These are phyloP conservation scores for Macrocentrus cingulum DNA, from an alignment of 1,140 invertebrate species.

Conservation along the genomic window DNA sequence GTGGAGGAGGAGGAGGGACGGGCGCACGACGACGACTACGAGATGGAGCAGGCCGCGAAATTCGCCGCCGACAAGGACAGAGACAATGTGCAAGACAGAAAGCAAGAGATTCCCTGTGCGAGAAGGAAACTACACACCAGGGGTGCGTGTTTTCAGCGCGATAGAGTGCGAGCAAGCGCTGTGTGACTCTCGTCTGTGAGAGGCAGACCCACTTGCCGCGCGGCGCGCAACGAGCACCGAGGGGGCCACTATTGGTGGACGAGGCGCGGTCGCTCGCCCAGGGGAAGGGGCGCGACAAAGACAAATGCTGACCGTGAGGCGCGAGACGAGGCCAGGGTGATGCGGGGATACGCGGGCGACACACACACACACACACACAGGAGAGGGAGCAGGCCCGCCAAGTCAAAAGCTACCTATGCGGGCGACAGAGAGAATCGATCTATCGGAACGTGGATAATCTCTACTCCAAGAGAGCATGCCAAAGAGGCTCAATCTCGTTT, in stretches of 20 bases:
- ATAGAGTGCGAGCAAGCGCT: slow-evolving; percentile 27
- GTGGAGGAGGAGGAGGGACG: slow-evolving; percentile 21
- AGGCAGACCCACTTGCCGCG: slow-evolving; percentile 10
- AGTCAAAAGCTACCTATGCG: slow-evolving; percentile 41
- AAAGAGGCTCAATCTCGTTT: slow-evolving; percentile 37
- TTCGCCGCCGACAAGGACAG: slow-evolving; percentile 20
- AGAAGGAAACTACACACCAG: not conserved
- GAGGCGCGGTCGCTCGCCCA: slow-evolving; percentile 19
- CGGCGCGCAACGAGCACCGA: too few relatives aligned
- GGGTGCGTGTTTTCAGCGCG: slow-evolving; percentile 15
- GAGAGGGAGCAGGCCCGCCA: slow-evolving; percentile 30
- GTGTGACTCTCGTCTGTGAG: slow-evolving; percentile 11
- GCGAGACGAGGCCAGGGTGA: slow-evolving; percentile 28
- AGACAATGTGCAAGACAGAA: slow-evolving; percentile 23
- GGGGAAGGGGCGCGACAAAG: slow-evolving; percentile 14
- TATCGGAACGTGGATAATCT: slow-evolving; percentile 52
- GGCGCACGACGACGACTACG: not conserved
- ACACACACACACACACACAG: slow-evolving; percentile 11
- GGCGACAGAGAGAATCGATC: slow-evolving; percentile 49
- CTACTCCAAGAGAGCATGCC: too few relatives aligned
- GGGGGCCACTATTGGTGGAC: slow-evolving; percentile 15
- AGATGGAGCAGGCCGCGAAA: slow-evolving; percentile 15
- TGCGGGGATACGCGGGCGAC: slow-evolving; percentile 21
- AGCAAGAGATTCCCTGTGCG: slow-evolving; percentile 1
- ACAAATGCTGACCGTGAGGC: slow-evolving; percentile 24